These are phyloP conservation scores for Acrossocheilus wenchowensis DNA, from an alignment of 2,797 vertebrate species.

Conservation along the genomic window DNA sequence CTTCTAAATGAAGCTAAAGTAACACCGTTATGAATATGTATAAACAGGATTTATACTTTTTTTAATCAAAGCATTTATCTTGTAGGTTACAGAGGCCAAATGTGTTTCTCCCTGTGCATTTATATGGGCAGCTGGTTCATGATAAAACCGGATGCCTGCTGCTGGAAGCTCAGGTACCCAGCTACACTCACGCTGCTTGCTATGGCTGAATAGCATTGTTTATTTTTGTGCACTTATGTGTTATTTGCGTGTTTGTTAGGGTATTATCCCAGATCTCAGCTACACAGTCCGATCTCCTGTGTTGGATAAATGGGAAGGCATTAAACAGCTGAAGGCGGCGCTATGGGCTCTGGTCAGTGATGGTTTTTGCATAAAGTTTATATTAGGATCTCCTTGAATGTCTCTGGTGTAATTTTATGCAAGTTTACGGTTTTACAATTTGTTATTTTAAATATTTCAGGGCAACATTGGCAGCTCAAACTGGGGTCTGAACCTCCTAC, in stretches of 20 bases:
- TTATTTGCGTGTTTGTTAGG: slow-evolving; percentile 66
- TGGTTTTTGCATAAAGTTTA: not conserved
- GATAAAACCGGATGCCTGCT: slow-evolving; percentile 89
- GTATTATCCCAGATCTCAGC: slow-evolving; percentile 85
- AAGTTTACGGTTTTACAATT: not conserved
- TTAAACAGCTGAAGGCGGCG: slow-evolving; percentile 87
- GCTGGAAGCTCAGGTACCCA: slow-evolving; percentile 82
- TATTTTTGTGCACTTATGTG: not conserved
- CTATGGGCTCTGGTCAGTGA: slow-evolving; percentile 87
- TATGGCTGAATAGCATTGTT: not conserved
- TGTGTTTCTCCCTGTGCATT: slow-evolving; percentile 85
- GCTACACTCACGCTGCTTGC: not conserved
- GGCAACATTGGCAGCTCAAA: slow-evolving; percentile 88
- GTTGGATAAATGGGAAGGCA: slow-evolving; percentile 87
- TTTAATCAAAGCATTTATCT: not conserved
- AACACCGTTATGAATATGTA: not conserved
- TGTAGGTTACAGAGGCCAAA: slow-evolving; percentile 84
- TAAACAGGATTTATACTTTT: not conserved
- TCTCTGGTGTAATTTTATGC: not conserved
- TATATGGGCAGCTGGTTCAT: slow-evolving; percentile 86
- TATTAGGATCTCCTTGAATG: not conserved
- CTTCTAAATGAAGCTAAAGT: not conserved
- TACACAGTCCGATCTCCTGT: slow-evolving; percentile 82
- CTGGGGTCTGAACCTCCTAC: slow-evolving; percentile 88
- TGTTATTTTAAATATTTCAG: slow-evolving; percentile 67